phyloP scores from a whole-genome alignment of 2,797 vertebrate genomes.

The Parauchenoglanis punctatus region DNA sequence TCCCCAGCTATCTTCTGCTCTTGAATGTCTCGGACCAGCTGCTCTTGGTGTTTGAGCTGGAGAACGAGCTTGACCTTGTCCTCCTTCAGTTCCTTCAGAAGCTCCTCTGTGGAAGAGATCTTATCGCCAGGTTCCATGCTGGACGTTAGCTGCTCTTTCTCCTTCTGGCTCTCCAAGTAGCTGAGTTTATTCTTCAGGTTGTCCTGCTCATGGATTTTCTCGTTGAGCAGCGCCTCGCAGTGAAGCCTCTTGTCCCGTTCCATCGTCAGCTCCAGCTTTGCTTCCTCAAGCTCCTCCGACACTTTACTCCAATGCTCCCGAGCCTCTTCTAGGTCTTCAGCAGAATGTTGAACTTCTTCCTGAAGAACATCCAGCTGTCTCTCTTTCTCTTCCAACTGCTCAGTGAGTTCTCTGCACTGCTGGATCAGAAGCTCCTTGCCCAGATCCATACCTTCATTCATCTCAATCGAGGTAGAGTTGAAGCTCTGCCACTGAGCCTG shows the following conservation, averaged over 20 bases:
- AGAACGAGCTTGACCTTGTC: conserved; percentile 64
- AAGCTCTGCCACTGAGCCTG: conserved; percentile 59
- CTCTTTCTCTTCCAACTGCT: conserved; percentile 75
- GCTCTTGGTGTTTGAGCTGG: conserved; percentile 69
- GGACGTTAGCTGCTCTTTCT: conserved; percentile 31
- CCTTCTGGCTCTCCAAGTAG: conserved; percentile 62
- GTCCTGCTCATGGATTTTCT: conserved; percentile 65
- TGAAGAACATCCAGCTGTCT: conserved; percentile 69
- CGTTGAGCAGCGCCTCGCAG: conserved; percentile 68
- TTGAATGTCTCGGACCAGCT: conserved; percentile 67
- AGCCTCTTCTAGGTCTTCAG: conserved; percentile 74
- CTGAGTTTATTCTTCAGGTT: conserved; percentile 66
- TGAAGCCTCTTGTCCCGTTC: conserved; percentile 71
- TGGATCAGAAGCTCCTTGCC: conserved; percentile 70
- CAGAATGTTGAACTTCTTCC: conserved; percentile 70
- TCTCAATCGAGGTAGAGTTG: conserved; percentile 43
- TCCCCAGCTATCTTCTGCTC: conserved; percentile 67
- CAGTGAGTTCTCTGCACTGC: conserved; percentile 72
- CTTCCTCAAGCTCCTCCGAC: conserved; percentile 70
- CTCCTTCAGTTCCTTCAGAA: conserved; percentile 64
- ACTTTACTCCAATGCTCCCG: conserved; percentile 69
- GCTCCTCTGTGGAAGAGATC: conserved; percentile 54
- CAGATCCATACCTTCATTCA: conserved; percentile 61
- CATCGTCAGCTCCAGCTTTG: conserved; percentile 68
- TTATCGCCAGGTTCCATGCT: conserved; percentile 42